Evolutionary conservation across 2,888 invertebrate genomes (phyloP).

Genomic region (Xestobium rufovillosum): DNA sequence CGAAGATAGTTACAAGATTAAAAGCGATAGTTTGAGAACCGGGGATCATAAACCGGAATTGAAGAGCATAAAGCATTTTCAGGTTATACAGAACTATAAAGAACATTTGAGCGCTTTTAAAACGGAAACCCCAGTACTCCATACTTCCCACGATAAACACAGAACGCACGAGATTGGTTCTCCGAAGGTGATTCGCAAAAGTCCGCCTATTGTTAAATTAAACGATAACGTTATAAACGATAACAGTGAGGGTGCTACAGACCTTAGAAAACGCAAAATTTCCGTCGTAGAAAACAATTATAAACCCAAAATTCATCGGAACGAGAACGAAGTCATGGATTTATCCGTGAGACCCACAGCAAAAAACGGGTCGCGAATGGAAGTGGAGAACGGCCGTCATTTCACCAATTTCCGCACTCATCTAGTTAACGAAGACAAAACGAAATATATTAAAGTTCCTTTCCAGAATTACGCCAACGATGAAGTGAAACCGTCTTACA

Average conservation of each 20-base stretch:
- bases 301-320: constrained; percentile 29
- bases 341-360: constrained; percentile 28
- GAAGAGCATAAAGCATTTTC: constrained; percentile 42
- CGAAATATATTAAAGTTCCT: background rate
- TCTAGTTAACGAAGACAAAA: no score
- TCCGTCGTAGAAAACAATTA: constrained; percentile 13
- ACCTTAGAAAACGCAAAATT: constrained; percentile 20
- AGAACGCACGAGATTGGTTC: background rate
- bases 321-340: constrained; percentile 40
- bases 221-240: constrained; percentile 28
- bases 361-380: background rate
- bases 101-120: constrained; percentile 1
- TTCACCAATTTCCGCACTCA: no score
- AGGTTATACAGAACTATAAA: constrained; percentile 33
- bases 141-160: no score
- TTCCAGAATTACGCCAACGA: background rate
- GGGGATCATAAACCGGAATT: constrained; percentile 36
- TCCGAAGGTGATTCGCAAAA: constrained; percentile 8
- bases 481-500: background rate
- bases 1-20: no score
- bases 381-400: background rate
- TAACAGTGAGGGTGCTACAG: constrained; percentile 12
- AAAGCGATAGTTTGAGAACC: background rate
- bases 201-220: constrained; percentile 29
- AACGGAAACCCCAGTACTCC: no score